These are phyloP conservation scores for Cololabis saira DNA, from an alignment of 2,113 vertebrate species.

Conservation along the genomic window DNA sequence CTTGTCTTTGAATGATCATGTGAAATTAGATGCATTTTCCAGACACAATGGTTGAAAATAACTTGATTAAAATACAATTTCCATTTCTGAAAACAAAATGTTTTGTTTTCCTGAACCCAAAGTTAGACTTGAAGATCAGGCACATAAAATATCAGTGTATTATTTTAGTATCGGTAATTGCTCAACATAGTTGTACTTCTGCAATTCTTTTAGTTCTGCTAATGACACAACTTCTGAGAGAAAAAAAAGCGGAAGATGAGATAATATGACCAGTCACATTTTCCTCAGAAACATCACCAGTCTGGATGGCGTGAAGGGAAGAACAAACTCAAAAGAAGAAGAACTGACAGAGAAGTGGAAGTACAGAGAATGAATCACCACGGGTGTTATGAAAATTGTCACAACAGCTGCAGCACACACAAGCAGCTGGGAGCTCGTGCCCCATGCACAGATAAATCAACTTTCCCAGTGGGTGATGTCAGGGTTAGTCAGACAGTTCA, in stretches of 20 bases:
- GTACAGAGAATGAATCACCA: slow-evolving; percentile 17
- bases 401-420: slow-evolving; percentile 16
- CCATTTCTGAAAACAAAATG: too few species aligned
- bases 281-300: too few species aligned
- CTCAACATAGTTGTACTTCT: neutral
- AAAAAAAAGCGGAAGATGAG: slow-evolving; percentile 7
- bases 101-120: too few species aligned
- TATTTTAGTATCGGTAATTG: too few species aligned
- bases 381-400: neutral
- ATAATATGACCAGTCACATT: neutral
- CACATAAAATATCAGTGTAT: too few species aligned
- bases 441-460: slow-evolving; percentile 35
- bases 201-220: neutral
- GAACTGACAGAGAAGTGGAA: neutral
- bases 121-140: too few species aligned
- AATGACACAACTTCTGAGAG: neutral
- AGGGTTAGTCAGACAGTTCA: slow-evolving; percentile 47
- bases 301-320: neutral
- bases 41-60: too few species aligned
- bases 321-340: neutral
- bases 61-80: too few species aligned
- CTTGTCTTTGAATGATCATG: too few species aligned
- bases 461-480: slow-evolving; percentile 45
- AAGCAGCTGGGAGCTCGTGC: slow-evolving; percentile 24
- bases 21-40: too few species aligned